These are phyloP conservation scores for Notarius quadriscutis DNA, from an alignment of 2,113 vertebrate genomes.

Conservation along the genomic window DNA sequence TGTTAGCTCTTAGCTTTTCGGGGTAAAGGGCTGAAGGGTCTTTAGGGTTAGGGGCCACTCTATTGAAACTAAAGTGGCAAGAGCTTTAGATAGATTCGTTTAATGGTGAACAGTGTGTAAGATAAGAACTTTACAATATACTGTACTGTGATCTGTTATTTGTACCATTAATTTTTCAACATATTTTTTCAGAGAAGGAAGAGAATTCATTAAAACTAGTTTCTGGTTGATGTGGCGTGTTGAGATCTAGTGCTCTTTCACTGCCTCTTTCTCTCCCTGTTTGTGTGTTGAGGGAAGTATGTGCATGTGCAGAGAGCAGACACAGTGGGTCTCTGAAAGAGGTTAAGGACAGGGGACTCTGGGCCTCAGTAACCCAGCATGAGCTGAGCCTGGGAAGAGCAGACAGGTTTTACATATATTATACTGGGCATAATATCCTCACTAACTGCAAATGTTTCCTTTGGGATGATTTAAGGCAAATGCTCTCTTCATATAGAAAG, in stretches of 20 bases:
- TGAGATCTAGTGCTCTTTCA: neutral
- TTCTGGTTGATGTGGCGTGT: slow-evolving; percentile 5
- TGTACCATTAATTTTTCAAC: neutral
- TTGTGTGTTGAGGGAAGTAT: slow-evolving; percentile 41
- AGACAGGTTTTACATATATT: slow-evolving; percentile 43
- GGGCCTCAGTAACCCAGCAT: slow-evolving; percentile 73
- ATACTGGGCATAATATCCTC: neutral
- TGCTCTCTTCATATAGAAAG: neutral
- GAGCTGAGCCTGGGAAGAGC: slow-evolving; percentile 62
- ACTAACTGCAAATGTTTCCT: neutral
- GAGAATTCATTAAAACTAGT: neutral
- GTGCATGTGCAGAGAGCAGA: slow-evolving; percentile 53
- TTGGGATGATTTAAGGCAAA: neutral
- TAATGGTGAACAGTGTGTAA: neutral
- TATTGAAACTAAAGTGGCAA: slow-evolving; percentile 58
- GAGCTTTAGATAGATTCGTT: slow-evolving; percentile 19
- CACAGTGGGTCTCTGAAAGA: slow-evolving; percentile 56
- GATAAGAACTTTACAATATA: neutral
- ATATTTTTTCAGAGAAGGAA: neutral
- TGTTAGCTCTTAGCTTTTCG: slow-evolving; percentile 45
- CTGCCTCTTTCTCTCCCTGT: slow-evolving; percentile 8
- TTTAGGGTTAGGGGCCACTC: slow-evolving; percentile 45
- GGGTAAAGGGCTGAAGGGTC: slow-evolving; percentile 55
- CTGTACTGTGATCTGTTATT: neutral
- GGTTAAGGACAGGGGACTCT: slow-evolving; percentile 58